Evolutionary conservation across 53 echinoderm and acorn worm genomes (phyloP), one percentile per base, ranked within the genome.

Genomic region (Astropecten irregularis): DNA sequence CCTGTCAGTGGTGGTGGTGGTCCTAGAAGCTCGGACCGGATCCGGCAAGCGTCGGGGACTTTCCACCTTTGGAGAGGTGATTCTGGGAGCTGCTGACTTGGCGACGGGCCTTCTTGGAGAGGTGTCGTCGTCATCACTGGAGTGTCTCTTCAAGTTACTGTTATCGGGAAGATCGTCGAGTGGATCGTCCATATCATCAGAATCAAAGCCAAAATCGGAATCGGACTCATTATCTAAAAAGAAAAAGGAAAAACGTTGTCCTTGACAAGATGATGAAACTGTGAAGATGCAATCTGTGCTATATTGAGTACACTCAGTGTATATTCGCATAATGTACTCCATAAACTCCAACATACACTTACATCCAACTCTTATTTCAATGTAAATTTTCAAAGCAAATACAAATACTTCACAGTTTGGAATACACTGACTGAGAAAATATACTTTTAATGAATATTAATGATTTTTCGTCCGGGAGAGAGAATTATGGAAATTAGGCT

Each of bases 141-240:
- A 38, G 16, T 50, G 34, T 57, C 55, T 25, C 38, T 47, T 79
- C 30, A 19, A 20, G 46, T 27, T 46, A 11, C 77, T 77, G 77
- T 61, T 79, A 27, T 79, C 79, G 3, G 62, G 62, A 11, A 79
- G 62, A 31, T 79, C 79, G 9, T 61, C 79, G 33, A 79, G 79
- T 32, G 63, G 79, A 56, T 44, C 30, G 13, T 39, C 79, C 31
- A 61, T 8, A 32, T 79, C 79, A 46, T 79, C 79, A 4, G 79
- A 79, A 33, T 79, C 79, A 79, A 79, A 79, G 46, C 11, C 79
- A 61, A 79, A 79, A 16, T 79, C 79, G 0, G 79, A 79, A 4
- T 79, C 79, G n/a, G 79, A 79, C 46, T 61, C 79, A 51, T 32
- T 51, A 18, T 50, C 72, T 33, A 32, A 26, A 50, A 42, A 42